Percentiles rank a stretch among this genome's conserved stretches.
Conservation (phyloP, 2,888 invertebrate genomes). For the Frankliniella fusca region DNA sequence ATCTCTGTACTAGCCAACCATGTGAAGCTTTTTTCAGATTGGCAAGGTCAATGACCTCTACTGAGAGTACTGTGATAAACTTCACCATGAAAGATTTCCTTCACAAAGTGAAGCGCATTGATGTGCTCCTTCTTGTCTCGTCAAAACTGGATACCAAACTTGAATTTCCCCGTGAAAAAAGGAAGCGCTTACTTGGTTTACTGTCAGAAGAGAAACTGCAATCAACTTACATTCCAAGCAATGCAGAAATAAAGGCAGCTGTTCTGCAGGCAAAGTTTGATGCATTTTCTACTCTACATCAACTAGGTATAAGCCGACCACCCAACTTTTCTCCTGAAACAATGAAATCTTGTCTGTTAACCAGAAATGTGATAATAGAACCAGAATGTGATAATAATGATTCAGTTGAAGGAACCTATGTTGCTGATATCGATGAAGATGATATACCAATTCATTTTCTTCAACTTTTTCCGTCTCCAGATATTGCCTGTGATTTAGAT, state of each 20-base stretch:
- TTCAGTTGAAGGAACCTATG: not conserved
- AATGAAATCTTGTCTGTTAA: not conserved
- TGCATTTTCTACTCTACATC: not conserved
- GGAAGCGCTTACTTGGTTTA: not conserved
- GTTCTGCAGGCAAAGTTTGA: not conserved
- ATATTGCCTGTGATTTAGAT: not conserved
- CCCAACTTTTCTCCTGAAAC: not conserved
- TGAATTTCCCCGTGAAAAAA: constrained; percentile 4
- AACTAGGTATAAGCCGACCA: not conserved
- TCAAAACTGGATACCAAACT: not conserved
- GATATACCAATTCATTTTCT: not conserved
- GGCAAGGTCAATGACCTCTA: not conserved
- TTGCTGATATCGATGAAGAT: not conserved
- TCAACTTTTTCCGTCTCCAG: not conserved
- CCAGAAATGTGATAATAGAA: not conserved
- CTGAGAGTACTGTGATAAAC: not conserved
- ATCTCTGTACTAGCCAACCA: not conserved
- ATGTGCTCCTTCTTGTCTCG: not conserved
- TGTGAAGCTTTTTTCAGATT: not conserved
- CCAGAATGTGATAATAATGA: not conserved
- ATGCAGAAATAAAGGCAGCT: not conserved
- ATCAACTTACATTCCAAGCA: not conserved
- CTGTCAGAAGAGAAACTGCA: not conserved
- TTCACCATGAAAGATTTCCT: constrained; percentile 15
- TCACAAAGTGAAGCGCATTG: not conserved